Evolutionary conservation across 2,797 vertebrate species (phyloP).

Genomic region (Centroberyx gerrardi): DNA sequence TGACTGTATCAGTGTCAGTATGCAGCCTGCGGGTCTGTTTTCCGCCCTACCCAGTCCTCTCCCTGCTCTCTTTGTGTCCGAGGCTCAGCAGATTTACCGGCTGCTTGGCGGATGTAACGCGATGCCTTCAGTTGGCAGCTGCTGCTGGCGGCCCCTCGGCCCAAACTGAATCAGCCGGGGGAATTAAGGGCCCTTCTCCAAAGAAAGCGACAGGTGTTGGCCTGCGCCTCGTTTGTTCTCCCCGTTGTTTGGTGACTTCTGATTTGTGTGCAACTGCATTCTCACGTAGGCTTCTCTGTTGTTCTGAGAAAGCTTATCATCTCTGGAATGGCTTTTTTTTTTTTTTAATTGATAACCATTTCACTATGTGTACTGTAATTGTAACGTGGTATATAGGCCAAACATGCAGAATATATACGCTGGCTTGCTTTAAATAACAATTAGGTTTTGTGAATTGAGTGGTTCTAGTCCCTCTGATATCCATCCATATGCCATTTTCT

Average conservation of each 20-base stretch:
- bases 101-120: constrained; percentile 88
- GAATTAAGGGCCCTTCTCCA: constrained; percentile 86
- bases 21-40: constrained; percentile 1
- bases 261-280: constrained; percentile 71
- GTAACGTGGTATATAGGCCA: neutral
- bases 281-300: constrained; percentile 52
- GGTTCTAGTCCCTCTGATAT: neutral
- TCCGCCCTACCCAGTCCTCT: constrained; percentile 40
- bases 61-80: constrained; percentile 36
- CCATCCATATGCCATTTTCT: neutral
- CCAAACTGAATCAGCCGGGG: constrained; percentile 85
- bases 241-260: constrained; percentile 73
- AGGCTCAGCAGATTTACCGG: constrained; percentile 64
- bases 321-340: constrained; percentile 7
- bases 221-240: constrained; percentile 87
- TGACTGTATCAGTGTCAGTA: no score
- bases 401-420: neutral
- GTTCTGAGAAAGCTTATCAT: neutral
- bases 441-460: neutral
- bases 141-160: constrained; percentile 83
- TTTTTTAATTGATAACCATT: neutral
- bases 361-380: neutral
- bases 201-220: constrained; percentile 94
- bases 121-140: constrained; percentile 92
- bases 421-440: neutral